Conservation (phyloP, 2,888 invertebrate species). For the Epinotia brunnichana region DNA sequence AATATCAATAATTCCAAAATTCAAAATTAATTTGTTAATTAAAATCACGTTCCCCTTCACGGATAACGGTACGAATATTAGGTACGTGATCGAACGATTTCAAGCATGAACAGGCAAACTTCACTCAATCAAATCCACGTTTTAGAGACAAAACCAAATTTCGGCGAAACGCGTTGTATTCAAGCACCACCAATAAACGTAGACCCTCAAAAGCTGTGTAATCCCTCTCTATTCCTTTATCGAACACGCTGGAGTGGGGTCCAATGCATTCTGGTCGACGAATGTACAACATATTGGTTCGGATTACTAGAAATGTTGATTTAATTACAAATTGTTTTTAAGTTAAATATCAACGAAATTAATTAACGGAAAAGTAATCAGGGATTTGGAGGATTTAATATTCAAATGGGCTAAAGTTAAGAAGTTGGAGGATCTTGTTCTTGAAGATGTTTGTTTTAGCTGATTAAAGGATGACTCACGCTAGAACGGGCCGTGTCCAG, state of each 20-base stretch:
- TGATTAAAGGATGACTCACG: too few relatives aligned
- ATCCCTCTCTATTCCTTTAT: constrained; percentile 6
- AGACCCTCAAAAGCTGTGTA: background rate
- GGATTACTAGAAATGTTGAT: constrained; percentile 12
- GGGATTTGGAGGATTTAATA: constrained; percentile 4
- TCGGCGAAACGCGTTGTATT: background rate
- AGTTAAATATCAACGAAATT: constrained; percentile 12
- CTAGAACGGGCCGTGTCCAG: too few relatives aligned
- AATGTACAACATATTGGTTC: constrained; percentile 32
- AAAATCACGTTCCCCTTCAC: background rate
- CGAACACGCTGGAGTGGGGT: background rate
- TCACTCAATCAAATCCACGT: constrained; percentile 1
- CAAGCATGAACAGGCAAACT: background rate
- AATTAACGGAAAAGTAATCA: constrained; percentile 3
- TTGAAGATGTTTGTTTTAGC: constrained; percentile 13
- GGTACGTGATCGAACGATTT: background rate
- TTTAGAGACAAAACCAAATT: constrained; percentile 13
- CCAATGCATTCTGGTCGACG: background rate
- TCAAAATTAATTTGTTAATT: background rate
- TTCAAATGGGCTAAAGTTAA: background rate
- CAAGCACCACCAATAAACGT: background rate
- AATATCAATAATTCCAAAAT: background rate
- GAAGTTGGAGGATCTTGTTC: background rate
- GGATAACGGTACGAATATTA: background rate
- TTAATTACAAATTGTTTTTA: constrained; percentile 8